Conservation (phyloP, 2,888 invertebrate genomes). For the Orthosia gracilis region DNA sequence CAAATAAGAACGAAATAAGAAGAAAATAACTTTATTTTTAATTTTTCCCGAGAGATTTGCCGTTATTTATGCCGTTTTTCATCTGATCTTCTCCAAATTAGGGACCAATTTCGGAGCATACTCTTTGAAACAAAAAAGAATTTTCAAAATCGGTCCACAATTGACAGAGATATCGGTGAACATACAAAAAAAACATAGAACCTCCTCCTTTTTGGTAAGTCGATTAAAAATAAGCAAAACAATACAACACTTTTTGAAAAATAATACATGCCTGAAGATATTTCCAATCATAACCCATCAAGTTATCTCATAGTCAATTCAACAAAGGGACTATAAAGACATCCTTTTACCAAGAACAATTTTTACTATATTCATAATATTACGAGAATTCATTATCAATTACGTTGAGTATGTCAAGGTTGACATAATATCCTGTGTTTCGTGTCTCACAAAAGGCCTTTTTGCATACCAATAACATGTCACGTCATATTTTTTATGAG, state of each 20-base stretch:
- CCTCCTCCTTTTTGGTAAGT: no score
- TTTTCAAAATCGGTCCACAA: no score
- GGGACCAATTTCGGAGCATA: no score
- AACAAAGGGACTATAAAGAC: conserved; percentile 6
- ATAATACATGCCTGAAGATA: background rate
- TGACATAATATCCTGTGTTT: background rate
- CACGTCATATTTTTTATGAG: background rate
- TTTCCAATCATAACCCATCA: conserved; percentile 3
- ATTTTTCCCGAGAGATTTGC: no score
- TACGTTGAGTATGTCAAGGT: background rate
- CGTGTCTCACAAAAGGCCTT: conserved; percentile 15
- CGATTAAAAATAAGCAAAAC: background rate
- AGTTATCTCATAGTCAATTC: conserved; percentile 1
- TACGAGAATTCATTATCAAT: conserved; percentile 13
- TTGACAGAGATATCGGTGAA: no score
- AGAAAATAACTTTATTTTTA: no score
- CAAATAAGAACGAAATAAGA: no score
- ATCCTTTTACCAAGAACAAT: conserved; percentile 4
- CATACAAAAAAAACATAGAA: no score
- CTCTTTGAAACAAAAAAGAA: no score
- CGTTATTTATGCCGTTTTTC: no score
- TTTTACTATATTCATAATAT: conserved; percentile 22
- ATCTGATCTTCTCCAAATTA: no score
- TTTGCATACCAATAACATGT: conserved; percentile 1
- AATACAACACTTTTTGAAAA: background rate